Evolutionary conservation across 2,797 vertebrate species (phyloP), one percentile per base, ranked within the genome.

Genomic region (Sebastolobus altivelis): DNA sequence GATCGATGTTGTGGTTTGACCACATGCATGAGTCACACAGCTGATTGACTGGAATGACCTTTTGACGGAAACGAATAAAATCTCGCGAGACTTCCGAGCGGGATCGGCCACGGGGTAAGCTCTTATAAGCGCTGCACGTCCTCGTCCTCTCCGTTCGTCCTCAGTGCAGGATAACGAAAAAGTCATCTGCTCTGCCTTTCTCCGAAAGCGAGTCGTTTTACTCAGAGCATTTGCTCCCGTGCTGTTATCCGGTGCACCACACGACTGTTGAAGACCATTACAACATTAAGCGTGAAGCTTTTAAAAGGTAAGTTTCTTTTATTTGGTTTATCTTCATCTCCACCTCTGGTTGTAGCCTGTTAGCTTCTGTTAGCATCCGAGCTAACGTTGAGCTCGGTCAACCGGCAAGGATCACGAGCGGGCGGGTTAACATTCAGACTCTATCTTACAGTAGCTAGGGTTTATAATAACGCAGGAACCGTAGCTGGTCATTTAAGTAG

Each of bases 161-260:
- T 96, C 95, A 96, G 95, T 96, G 96, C 55, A 95, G 95, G 96
- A 95, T 95, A 96, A 96, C 95, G 92, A n/a, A 4, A 8, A 1
- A 0, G 1, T 10, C 4, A 0, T 1, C 22, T 10, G 49, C 2
- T 6, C 0, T 2, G 3, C 0, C 2, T 20, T 5, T 12, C 13
- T 56, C 12, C 5, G 33, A 11, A 6, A 63, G 14, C 56, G 2
- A 68, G 1, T 6, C 0, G 4, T 29, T 65, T 18, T 56, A 14
- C 2, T 22, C 25, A 2, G 31, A 52, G 12, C n/a, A 13, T 8
- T 0, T 16, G 1, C 55, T 2, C 14, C 0, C 1, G 27, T 40
- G 70, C 27, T 13, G 0, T 20, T 27, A 16, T 9, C 37, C 10
- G 20, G 20, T 1, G 4, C 1, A 6, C 16, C 1, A 5, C 22